These are phyloP conservation scores for Brachyistius frenatus DNA, from an alignment of 2,113 vertebrate genomes.

Conservation along the genomic window DNA sequence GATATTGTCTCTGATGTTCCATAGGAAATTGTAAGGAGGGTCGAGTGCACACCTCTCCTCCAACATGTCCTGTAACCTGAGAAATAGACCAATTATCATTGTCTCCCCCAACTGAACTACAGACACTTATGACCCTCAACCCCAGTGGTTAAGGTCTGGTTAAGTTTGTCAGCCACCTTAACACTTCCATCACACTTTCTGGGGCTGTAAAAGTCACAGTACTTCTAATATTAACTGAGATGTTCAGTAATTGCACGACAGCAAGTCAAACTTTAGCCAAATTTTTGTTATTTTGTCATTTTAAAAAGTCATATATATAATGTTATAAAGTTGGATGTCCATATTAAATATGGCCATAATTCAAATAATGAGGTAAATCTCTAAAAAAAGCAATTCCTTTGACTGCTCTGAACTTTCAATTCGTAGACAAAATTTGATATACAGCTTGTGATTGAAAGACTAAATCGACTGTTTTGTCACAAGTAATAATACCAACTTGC, in stretches of 20 bases:
- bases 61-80: not conserved
- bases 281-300: not conserved
- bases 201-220: not conserved
- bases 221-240: not conserved
- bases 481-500: no score
- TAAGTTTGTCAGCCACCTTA: no score
- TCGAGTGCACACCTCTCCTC: not conserved
- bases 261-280: not conserved
- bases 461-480: no score
- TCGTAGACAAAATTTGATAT: no score
- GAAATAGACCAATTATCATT: constrained; percentile 18
- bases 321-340: no score
- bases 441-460: no score
- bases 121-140: not conserved
- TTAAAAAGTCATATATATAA: no score
- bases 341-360: no score
- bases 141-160: no score
- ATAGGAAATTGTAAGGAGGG: not conserved
- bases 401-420: no score
- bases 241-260: not conserved
- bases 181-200: not conserved
- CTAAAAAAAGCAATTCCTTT: no score
- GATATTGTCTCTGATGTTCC: constrained; percentile 16
- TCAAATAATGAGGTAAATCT: no score
- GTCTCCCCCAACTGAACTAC: not conserved